Percentiles rank a stretch among this genome's conserved stretches.
Conservation (phyloP, 2,113 vertebrate genomes). For the Corythoichthys haematopterus region DNA sequence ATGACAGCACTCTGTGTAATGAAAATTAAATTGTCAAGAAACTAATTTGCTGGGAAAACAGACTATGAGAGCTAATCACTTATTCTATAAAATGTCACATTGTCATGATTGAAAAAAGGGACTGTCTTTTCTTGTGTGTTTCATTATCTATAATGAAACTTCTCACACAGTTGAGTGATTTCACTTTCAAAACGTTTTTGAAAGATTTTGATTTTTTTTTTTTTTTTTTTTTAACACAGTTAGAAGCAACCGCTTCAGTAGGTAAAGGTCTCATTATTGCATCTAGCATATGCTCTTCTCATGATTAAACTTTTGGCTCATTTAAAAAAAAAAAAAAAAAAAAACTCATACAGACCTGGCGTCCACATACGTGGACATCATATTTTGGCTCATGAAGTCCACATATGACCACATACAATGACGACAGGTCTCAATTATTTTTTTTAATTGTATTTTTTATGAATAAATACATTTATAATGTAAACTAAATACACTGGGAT, state of each 20-base stretch:
- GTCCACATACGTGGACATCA: too few relatives aligned
- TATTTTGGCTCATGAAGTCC: too few relatives aligned
- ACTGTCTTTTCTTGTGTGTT: conserved; percentile 26
- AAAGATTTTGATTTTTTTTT: too few relatives aligned
- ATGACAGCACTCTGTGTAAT: conserved; percentile 29
- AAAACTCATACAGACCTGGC: too few relatives aligned
- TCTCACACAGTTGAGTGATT: conserved; percentile 52
- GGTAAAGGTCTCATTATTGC: conserved; percentile 63
- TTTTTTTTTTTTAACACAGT: conserved; percentile 58
- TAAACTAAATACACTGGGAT: too few relatives aligned
- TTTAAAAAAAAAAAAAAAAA: too few relatives aligned
- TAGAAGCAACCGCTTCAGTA: conserved; percentile 70
- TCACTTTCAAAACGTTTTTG: conserved; percentile 44
- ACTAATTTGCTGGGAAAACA: conserved; percentile 50
- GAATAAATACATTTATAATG: too few relatives aligned
- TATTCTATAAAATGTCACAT: conserved; percentile 50
- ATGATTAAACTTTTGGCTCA: too few relatives aligned
- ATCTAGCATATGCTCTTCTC: too few relatives aligned
- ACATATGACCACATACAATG: too few relatives aligned
- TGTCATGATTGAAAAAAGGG: conserved; percentile 39
- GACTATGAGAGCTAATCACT: conserved; percentile 48
- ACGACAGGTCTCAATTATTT: too few relatives aligned
- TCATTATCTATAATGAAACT: conserved; percentile 60
- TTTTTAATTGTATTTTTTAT: too few relatives aligned
- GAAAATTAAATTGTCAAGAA: conserved; percentile 50